phyloP scores from a whole-genome alignment of 2,888 invertebrate genomes.

The Coleophora deauratella region DNA sequence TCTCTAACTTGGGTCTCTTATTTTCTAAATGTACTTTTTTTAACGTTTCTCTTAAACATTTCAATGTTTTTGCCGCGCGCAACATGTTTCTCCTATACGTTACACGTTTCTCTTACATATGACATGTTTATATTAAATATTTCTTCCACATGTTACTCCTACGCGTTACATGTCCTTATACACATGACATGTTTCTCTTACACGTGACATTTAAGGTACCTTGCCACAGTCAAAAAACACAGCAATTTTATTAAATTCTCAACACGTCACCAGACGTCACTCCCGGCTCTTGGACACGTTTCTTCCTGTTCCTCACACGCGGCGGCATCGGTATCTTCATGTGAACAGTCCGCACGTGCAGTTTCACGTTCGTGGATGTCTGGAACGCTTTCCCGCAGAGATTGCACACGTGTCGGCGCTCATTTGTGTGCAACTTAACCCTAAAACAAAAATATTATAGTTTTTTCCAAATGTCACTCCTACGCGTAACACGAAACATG shows the following conservation, averaged over 20 bases:
- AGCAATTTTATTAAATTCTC: background rate
- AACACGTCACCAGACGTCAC: too few species aligned
- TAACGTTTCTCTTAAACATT: background rate
- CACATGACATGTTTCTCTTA: background rate
- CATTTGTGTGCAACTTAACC: background rate
- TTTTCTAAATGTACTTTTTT: background rate
- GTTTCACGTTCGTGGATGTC: background rate
- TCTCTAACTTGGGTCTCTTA: background rate
- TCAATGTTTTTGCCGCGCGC: background rate
- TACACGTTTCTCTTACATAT: background rate
- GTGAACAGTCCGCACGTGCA: background rate
- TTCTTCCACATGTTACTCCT: background rate
- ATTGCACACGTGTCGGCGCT: background rate
- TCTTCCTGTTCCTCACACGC: background rate
- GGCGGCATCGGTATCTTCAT: background rate
- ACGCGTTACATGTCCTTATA: too few species aligned
- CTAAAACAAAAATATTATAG: background rate
- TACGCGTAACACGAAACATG: too few species aligned
- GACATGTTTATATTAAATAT: background rate
- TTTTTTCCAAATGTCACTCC: background rate
- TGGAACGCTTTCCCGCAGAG: background rate
- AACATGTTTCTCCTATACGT: too few species aligned
- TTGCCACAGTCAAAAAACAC: background rate
- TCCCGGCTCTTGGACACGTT: too few species aligned
- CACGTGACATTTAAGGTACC: background rate